Evolutionary conservation across 1,140 invertebrate species (phyloP).

Genomic region (Chymomyza costata): DNA sequence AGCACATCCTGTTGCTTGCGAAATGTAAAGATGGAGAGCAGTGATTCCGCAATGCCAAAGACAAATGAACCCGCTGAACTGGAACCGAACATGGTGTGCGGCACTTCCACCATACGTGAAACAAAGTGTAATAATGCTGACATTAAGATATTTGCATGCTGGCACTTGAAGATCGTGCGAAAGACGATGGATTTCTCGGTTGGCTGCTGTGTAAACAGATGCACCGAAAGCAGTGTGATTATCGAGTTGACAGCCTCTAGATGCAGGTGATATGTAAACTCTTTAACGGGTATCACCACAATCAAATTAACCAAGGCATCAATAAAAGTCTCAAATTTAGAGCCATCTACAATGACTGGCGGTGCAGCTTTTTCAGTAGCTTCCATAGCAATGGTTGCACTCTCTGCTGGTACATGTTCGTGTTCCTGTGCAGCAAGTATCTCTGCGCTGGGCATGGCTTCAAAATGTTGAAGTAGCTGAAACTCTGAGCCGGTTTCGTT

Average conservation of each 20-base stretch:
- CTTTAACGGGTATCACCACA: slow-evolving; percentile 76
- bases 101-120: slow-evolving; percentile 84
- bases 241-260: slow-evolving; percentile 92
- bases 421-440: slow-evolving; percentile 41
- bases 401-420: slow-evolving; percentile 24
- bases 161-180: slow-evolving; percentile 84
- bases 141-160: slow-evolving; percentile 81
- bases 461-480: slow-evolving; percentile 84
- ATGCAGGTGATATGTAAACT: slow-evolving; percentile 92
- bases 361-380: slow-evolving; percentile 45
- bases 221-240: slow-evolving; percentile 90
- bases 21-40: slow-evolving; percentile 84
- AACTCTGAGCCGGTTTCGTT: slow-evolving; percentile 87
- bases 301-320: slow-evolving; percentile 72
- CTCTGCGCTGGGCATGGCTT: slow-evolving; percentile 76
- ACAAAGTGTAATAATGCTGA: slow-evolving; percentile 88
- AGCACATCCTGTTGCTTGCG: slow-evolving; percentile 74
- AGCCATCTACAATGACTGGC: slow-evolving; percentile 61
- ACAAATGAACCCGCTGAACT: slow-evolving; percentile 87
- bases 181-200: slow-evolving; percentile 73
- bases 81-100: slow-evolving; percentile 80
- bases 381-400: slow-evolving; percentile 57
- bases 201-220: slow-evolving; percentile 85
- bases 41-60: slow-evolving; percentile 83
- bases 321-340: slow-evolving; percentile 74